phyloP scores from a whole-genome alignment of 2,888 invertebrate genomes.

The Tanypteryx hageni region DNA sequence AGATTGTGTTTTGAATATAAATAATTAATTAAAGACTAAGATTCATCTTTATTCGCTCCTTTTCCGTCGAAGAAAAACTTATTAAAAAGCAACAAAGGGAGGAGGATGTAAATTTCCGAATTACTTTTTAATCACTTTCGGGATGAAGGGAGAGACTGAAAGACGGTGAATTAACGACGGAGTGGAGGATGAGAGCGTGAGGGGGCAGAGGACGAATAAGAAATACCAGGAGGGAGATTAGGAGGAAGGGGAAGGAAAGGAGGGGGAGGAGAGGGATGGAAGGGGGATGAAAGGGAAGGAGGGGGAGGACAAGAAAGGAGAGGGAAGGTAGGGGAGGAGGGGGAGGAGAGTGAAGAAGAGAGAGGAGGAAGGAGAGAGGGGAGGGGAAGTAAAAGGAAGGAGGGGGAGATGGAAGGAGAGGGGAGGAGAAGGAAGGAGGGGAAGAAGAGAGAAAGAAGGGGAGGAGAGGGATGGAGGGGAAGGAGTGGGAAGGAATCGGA shows the following conservation, averaged over 20 bases:
- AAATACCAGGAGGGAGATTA: background rate
- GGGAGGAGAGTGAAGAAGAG: background rate
- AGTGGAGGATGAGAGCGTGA: too few species aligned
- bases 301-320: background rate
- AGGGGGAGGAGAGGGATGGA: background rate
- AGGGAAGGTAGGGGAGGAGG: background rate
- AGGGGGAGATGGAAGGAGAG: too few species aligned
- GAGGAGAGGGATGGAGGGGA: background rate
- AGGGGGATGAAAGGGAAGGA: background rate
- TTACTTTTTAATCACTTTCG: conserved; percentile 24
- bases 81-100: conserved; percentile 3
- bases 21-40: background rate
- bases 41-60: background rate
- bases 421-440: background rate
- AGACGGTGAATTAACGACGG: too few species aligned
- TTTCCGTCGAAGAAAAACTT: background rate
- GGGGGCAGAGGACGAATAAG: background rate
- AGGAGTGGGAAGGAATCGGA: too few species aligned
- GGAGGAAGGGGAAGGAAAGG: background rate
- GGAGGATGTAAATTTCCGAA: background rate
- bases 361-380: background rate
- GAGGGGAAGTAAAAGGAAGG: background rate
- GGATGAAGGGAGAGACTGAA: background rate
- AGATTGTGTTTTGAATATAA: conserved; percentile 20
- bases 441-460: background rate